These are phyloP conservation scores for Rhimphoctona megacephalus DNA, from an alignment of 2,888 invertebrate species.

Conservation along the genomic window DNA sequence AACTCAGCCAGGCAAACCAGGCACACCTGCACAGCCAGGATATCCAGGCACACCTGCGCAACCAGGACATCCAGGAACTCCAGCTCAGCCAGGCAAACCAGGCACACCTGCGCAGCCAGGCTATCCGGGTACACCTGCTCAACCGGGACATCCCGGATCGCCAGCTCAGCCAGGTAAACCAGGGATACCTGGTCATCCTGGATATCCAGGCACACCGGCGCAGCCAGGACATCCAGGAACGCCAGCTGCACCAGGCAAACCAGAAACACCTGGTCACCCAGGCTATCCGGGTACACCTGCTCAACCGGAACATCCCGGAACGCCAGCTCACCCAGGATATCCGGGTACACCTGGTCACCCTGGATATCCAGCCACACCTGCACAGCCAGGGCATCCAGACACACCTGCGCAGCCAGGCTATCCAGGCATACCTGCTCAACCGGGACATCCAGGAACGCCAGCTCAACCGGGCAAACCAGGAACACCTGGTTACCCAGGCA, in stretches of 20 bases:
- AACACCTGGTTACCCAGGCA: conserved; percentile 69
- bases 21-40: conserved; percentile 62
- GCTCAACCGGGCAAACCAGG: conserved; percentile 62
- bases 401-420: conserved; percentile 49
- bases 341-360: conserved; percentile 79
- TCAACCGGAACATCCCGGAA: conserved; percentile 44
- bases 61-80: conserved; percentile 61
- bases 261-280: conserved; percentile 52
- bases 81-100: conserved; percentile 71
- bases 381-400: conserved; percentile 49
- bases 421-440: conserved; percentile 44
- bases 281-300: conserved; percentile 55
- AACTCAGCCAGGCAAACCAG: neutral
- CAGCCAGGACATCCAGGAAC: conserved; percentile 71
- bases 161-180: conserved; percentile 62
- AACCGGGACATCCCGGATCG: conserved; percentile 44
- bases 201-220: conserved; percentile 62
- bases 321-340: conserved; percentile 69
- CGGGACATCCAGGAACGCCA: conserved; percentile 59
- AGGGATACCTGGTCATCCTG: conserved; percentile 56
- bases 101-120: conserved; percentile 63
- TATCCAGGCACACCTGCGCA: conserved; percentile 45
- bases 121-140: conserved; percentile 72
- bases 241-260: too few relatives aligned
- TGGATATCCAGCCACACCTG: conserved; percentile 66